A percentile compares a stretch with the other conserved stretches of the same genome.
These are phyloP conservation scores for Laticauda colubrina DNA, from an alignment of 2,113 vertebrate genomes.

Conservation along the genomic window DNA sequence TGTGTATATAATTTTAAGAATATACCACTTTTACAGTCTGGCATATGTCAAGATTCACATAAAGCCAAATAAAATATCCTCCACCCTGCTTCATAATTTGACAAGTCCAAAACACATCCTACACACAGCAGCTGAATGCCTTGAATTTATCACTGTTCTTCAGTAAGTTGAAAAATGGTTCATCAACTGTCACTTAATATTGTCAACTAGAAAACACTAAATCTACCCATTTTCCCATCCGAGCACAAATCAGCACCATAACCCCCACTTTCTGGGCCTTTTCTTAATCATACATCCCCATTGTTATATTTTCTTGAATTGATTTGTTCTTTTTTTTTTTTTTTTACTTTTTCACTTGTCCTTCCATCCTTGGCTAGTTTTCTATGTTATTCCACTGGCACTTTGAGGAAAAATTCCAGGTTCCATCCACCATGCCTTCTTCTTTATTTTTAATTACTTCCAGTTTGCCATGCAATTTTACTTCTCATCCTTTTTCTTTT, in stretches of 20 bases:
- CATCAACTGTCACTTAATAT: background rate
- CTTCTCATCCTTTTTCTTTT: background rate
- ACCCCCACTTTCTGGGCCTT: background rate
- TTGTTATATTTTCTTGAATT: background rate
- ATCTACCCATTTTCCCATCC: background rate
- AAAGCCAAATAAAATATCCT: constrained; percentile 10
- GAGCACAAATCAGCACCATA: background rate
- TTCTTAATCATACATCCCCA: background rate
- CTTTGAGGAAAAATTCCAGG: background rate
- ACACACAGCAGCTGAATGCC: background rate
- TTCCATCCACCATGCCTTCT: background rate
- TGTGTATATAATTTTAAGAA: background rate
- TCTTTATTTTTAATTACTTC: background rate
- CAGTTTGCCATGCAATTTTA: background rate
- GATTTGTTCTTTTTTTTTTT: too few species aligned
- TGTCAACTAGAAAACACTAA: background rate
- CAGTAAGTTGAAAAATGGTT: background rate
- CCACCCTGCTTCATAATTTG: background rate
- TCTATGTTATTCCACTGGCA: background rate
- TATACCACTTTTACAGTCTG: background rate
- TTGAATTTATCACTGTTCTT: background rate
- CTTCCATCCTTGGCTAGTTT: background rate
- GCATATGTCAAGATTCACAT: background rate
- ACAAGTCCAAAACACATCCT: background rate
- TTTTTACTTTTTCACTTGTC: background rate